Base-by-base conservation (phyloP, 2,797 vertebrate genomes). In the Mycteria americana region DNA sequence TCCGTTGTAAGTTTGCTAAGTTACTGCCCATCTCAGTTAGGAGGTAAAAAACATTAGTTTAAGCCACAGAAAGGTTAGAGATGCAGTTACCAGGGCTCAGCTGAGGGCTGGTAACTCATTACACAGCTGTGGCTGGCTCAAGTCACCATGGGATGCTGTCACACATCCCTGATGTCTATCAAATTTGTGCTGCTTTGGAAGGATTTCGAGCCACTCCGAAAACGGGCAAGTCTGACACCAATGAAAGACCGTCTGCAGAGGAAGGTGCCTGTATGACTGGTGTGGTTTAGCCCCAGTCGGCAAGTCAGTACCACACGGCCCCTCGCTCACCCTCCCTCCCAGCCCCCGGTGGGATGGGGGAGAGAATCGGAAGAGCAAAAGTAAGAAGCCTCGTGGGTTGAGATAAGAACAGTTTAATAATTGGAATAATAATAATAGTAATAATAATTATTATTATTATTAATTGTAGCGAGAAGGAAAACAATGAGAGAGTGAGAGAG, bases 151-250 rank as follows among this genome's bases (percentile, higher is more conserved):
- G 56, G 22, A 18, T 43, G 41, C 69, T 84, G 50, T 56, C 88
- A 81, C 21, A 31, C 7, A 11, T 14, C 80, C 35, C 65, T 22
- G 39, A 17, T 5, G 5, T 10, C 83, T 31, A 10, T 73, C 1
- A 4, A 13, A 43, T 30, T 8, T 23, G 5, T 27, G 46, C 48
- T 74, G 48, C 54, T 93, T 56, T 56, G 65, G 51, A 69, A 94
- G 41, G 56, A 69, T 22, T 88, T 76, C 0, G 0, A 84, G 33
- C 25, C 69, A 25, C 0, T 0, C 11, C 75, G 63, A 28, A 72
- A 91, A 65, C 11, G 54, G 25, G 48, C 14, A 45, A 84, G 41
- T n/a, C 37, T 51, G 67, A 65, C 25, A 63, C 64, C 75, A 37
- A 64, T 86, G 65, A n/a, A 51, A 57, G 45, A 10, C 18, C 1